Percentiles rank a stretch among this genome's conserved stretches.
These are phyloP conservation scores for Ahaetulla prasina DNA, from an alignment of 2,113 vertebrate genomes.

Conservation along the genomic window DNA sequence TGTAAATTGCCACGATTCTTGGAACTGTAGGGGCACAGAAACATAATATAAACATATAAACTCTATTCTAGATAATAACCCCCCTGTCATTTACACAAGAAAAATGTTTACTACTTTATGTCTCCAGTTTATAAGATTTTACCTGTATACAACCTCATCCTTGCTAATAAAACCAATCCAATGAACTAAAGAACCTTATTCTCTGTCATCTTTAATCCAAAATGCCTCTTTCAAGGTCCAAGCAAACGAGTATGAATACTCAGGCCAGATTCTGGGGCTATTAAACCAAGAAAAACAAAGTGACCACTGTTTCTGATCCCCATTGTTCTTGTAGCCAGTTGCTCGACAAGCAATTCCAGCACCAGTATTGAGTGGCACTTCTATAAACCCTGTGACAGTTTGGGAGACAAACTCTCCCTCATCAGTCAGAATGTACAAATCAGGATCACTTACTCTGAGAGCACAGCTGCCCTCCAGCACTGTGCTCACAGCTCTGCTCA, in stretches of 20 bases:
- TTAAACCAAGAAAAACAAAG: constrained; percentile 76
- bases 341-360: constrained; percentile 78
- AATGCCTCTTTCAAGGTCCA: constrained; percentile 47
- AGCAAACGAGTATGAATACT: constrained; percentile 66
- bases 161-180: constrained; percentile 32
- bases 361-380: constrained; percentile 85
- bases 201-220: constrained; percentile 67
- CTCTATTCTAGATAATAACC: background rate
- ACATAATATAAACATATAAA: background rate
- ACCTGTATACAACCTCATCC: constrained; percentile 16
- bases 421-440: constrained; percentile 87
- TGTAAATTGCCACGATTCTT: background rate
- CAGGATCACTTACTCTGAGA: constrained; percentile 83
- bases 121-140: background rate
- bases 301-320: constrained; percentile 73
- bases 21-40: background rate
- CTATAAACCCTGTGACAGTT: constrained; percentile 96
- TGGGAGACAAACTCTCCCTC: constrained; percentile 87
- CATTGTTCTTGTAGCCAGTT: constrained; percentile 68
- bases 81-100: background rate
- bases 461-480: constrained; percentile 37
- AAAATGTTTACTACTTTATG: constrained; percentile 4
- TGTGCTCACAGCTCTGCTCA: constrained; percentile 53
- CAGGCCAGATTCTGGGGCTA: constrained; percentile 65
- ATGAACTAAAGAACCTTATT: constrained; percentile 33